Percentiles rank a stretch among this genome's conserved stretches.
Evolutionary conservation across 1,140 invertebrate species (phyloP).

Genomic region (Drosophila burlai): DNA sequence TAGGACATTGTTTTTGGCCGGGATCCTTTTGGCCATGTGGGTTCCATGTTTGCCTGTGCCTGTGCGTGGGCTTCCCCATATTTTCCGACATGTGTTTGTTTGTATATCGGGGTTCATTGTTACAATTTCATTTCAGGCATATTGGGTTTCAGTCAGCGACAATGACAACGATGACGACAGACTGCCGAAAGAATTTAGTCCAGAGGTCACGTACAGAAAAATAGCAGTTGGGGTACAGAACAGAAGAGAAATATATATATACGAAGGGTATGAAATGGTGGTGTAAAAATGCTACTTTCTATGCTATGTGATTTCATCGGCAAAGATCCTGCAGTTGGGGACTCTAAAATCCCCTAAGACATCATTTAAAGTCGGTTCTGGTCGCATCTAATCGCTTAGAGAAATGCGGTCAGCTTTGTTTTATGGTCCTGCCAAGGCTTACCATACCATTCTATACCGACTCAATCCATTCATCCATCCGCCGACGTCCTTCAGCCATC

Average conservation of each 20-base stretch:
- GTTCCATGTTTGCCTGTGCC: slow-evolving; percentile 4
- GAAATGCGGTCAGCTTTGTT: slow-evolving; percentile 59
- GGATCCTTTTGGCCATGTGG: slow-evolving; percentile 48
- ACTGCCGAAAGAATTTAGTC: slow-evolving; percentile 62
- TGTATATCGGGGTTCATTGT: slow-evolving; percentile 72
- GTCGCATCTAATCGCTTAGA: slow-evolving; percentile 54
- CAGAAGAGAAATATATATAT: background rate
- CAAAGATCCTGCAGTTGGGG: background rate
- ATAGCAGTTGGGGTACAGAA: slow-evolving; percentile 5
- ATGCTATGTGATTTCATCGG: slow-evolving; percentile 35
- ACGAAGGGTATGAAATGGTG: background rate
- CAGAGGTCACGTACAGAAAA: slow-evolving; percentile 70
- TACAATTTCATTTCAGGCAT: slow-evolving; percentile 78
- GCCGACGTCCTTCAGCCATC: slow-evolving; percentile 44
- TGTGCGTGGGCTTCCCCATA: slow-evolving; percentile 31
- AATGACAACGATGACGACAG: slow-evolving; percentile 48
- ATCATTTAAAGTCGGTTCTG: slow-evolving; percentile 48
- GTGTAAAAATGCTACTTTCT: slow-evolving; percentile 12
- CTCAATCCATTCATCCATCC: slow-evolving; percentile 33
- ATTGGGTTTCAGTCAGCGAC: slow-evolving; percentile 68
- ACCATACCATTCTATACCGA: slow-evolving; percentile 6
- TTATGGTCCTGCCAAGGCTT: slow-evolving; percentile 49
- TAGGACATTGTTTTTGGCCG: slow-evolving; percentile 63
- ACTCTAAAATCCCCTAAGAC: slow-evolving; percentile 20
- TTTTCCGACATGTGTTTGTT: slow-evolving; percentile 38